phyloP scores from a whole-genome alignment of 2,888 invertebrate species.

The Ormyrus thymus region DNA sequence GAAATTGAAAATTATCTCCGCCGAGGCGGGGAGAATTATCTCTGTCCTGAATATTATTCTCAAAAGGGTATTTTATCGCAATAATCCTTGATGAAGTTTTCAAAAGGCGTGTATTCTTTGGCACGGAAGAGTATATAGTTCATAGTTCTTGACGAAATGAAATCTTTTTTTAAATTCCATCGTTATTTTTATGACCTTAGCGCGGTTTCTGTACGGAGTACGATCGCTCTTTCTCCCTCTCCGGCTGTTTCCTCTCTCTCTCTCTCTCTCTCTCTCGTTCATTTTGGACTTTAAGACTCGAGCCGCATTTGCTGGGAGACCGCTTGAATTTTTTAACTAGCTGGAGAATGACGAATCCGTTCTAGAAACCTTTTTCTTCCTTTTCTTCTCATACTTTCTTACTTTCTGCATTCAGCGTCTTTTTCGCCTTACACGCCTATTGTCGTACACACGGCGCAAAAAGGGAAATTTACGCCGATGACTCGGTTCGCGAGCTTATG shows the following conservation, averaged over 20 bases:
- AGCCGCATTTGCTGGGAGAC: slow-evolving; percentile 37
- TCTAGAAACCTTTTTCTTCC: slow-evolving; percentile 29
- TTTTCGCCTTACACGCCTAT: slow-evolving; percentile 18
- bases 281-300: slow-evolving; percentile 49
- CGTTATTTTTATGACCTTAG: slow-evolving; percentile 55
- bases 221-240: not conserved
- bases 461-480: slow-evolving; percentile 5
- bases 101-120: too few relatives aligned
- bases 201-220: not conserved
- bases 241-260: too few relatives aligned
- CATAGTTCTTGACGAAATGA: not conserved
- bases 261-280: slow-evolving; percentile 52
- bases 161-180: slow-evolving; percentile 54
- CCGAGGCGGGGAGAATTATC: not conserved
- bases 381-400: slow-evolving; percentile 2
- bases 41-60: too few relatives aligned
- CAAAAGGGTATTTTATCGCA: too few relatives aligned
- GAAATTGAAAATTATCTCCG: not conserved
- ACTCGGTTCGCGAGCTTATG: slow-evolving; percentile 15
- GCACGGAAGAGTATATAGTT: too few relatives aligned
- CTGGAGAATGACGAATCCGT: slow-evolving; percentile 39
- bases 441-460: slow-evolving; percentile 1
- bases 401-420: not conserved
- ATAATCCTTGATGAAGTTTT: too few relatives aligned
- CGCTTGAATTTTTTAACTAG: slow-evolving; percentile 63